Conservation (phyloP, 2,797 vertebrate genomes). For the Podarcis siculus region DNA sequence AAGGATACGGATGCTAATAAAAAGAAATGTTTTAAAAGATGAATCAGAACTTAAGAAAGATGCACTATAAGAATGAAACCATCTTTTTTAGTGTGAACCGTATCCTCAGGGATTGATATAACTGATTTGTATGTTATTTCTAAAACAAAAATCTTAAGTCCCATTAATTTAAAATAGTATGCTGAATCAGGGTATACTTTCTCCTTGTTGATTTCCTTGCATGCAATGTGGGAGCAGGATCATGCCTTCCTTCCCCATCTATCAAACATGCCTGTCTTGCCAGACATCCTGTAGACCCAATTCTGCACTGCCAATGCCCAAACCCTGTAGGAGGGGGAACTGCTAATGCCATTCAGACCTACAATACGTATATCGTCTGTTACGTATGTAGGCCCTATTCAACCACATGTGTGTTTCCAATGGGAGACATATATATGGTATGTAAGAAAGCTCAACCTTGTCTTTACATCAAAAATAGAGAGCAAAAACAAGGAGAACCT, state of each 20-base stretch:
- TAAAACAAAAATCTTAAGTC: not conserved
- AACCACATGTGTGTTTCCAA: not conserved
- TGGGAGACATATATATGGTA: not conserved
- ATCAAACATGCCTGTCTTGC: not conserved
- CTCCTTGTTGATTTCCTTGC: not conserved
- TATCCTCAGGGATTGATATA: slow-evolving; percentile 59
- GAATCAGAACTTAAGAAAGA: slow-evolving; percentile 79
- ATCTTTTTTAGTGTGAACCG: slow-evolving; percentile 60
- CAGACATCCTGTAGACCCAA: not conserved
- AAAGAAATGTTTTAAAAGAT: slow-evolving; percentile 80
- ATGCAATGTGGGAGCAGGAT: not conserved
- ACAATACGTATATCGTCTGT: not conserved
- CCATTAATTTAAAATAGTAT: not conserved
- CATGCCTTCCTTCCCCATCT: not conserved
- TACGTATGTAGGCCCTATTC: not conserved
- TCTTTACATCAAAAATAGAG: not conserved
- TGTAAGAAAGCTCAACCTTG: no score
- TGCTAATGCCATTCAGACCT: not conserved
- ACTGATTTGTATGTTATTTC: slow-evolving; percentile 23
- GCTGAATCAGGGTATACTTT: not conserved
- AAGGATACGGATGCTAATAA: slow-evolving; percentile 97
- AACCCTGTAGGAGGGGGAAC: not conserved
- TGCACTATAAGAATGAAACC: slow-evolving; percentile 73
- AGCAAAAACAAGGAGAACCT: not conserved
- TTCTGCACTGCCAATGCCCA: not conserved